Evolutionary conservation across 1,140 invertebrate genomes (phyloP).

Genomic region (Pogonomyrmex barbatus): DNA sequence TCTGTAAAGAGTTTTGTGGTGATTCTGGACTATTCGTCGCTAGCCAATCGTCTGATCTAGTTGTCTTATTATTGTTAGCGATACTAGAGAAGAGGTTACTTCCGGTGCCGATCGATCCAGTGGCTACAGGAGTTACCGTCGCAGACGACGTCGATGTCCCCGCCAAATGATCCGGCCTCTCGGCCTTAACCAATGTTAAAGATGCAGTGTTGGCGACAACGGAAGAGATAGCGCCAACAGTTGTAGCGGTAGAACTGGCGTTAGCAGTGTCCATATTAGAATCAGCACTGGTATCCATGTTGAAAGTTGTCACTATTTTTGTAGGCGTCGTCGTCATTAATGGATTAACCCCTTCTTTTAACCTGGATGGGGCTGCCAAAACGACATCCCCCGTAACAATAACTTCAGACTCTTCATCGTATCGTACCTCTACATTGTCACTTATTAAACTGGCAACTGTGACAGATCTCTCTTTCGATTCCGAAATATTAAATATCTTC

Average conservation of each 20-base stretch:
- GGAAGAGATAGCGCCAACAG: conserved; percentile 64
- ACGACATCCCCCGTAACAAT: conserved; percentile 81
- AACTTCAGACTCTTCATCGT: conserved; percentile 84
- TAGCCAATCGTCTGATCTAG: conserved; percentile 88
- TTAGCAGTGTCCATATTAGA: conserved; percentile 72
- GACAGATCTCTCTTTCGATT: conserved; percentile 80
- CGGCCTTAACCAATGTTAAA: conserved; percentile 80
- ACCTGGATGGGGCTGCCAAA: conserved; percentile 82
- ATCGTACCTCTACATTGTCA: conserved; percentile 83
- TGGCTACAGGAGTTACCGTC: conserved; percentile 70
- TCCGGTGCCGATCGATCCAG: conserved; percentile 72
- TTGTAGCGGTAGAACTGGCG: conserved; percentile 57
- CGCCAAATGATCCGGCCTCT: conserved; percentile 79
- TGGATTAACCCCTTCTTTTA: conserved; percentile 72
- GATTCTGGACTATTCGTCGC: conserved; percentile 87
- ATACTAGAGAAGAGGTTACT: conserved; percentile 79
- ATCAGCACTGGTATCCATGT: conserved; percentile 68
- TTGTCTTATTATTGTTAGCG: conserved; percentile 79
- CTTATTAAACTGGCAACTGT: conserved; percentile 85
- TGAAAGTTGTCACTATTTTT: conserved; percentile 39
- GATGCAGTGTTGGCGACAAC: conserved; percentile 68
- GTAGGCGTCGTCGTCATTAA: conserved; percentile 33
- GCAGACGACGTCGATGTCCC: conserved; percentile 77
- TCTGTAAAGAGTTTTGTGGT: conserved; percentile 85
- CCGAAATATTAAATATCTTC: not conserved